Evolutionary conservation across 92 coral and sea anemone genomes (phyloP).

Genomic region (Porites lobata): DNA sequence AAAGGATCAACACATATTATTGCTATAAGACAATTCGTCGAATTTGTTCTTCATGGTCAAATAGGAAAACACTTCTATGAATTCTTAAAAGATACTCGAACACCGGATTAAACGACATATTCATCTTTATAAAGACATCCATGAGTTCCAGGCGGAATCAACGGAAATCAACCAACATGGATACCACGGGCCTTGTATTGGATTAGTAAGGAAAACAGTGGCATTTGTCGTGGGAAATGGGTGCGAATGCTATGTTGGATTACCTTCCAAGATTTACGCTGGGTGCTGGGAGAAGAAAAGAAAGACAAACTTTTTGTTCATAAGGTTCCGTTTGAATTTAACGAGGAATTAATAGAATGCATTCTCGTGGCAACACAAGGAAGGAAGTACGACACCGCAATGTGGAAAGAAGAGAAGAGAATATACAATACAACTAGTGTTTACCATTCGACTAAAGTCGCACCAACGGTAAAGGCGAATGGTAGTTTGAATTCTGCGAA

Average conservation of each 20-base stretch:
- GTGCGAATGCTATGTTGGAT: not conserved
- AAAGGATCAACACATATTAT: constrained; percentile 58
- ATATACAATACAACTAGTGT: too few relatives aligned
- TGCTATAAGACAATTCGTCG: constrained; percentile 40
- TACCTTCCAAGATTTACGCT: constrained; percentile 26
- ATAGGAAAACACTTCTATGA: constrained; percentile 47
- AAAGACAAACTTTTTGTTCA: constrained; percentile 35
- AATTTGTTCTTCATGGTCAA: constrained; percentile 18
- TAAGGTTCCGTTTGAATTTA: constrained; percentile 31
- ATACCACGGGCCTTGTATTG: constrained; percentile 2
- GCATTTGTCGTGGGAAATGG: not conserved
- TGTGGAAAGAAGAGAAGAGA: too few relatives aligned
- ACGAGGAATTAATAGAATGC: constrained; percentile 5
- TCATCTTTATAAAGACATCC: constrained; percentile 44
- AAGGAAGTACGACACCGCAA: not conserved
- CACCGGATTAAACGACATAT: constrained; percentile 49
- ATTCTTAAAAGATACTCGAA: constrained; percentile 33
- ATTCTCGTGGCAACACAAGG: not conserved
- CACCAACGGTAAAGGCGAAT: too few relatives aligned
- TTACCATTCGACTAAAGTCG: too few relatives aligned
- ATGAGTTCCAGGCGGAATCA: not conserved
- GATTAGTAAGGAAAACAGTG: not conserved
- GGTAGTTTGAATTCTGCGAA: too few relatives aligned
- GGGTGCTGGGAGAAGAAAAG: constrained; percentile 15
- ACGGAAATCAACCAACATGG: not conserved